phyloP scores from a whole-genome alignment of 2,797 vertebrate species.

The Mallotus villosus region DNA sequence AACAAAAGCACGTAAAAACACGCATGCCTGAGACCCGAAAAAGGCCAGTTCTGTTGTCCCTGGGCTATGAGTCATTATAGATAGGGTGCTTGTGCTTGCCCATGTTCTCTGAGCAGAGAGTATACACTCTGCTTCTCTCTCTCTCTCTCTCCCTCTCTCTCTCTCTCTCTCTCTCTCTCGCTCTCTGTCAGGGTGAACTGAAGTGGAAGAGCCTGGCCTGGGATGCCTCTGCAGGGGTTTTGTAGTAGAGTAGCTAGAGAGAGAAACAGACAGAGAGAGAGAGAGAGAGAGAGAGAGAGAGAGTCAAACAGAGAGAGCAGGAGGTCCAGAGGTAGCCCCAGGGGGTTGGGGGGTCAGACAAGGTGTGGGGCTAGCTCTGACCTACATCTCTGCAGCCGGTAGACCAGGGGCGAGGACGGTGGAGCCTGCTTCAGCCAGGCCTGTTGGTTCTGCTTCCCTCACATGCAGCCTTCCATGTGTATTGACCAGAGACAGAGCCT shows the following conservation, averaged over 20 bases:
- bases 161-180: neutral
- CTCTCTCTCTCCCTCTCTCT: neutral
- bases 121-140: neutral
- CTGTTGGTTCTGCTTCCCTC: no score
- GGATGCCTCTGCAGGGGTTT: neutral
- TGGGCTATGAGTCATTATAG: neutral
- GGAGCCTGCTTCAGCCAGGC: no score
- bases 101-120: neutral
- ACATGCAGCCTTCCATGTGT: neutral
- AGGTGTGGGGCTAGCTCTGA: neutral
- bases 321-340: neutral
- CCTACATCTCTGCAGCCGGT: neutral
- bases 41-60: neutral
- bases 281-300: conserved; percentile 12
- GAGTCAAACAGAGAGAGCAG: neutral
- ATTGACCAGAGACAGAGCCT: neutral
- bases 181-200: neutral
- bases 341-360: conserved; percentile 10
- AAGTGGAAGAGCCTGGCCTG: neutral
- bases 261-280: conserved; percentile 8
- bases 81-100: neutral
- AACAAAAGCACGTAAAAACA: no score
- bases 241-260: neutral
- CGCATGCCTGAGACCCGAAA: neutral
- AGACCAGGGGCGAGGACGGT: neutral